These are phyloP conservation scores for Melinaea menophilus DNA, from an alignment of 2,888 invertebrate genomes.

Conservation along the genomic window DNA sequence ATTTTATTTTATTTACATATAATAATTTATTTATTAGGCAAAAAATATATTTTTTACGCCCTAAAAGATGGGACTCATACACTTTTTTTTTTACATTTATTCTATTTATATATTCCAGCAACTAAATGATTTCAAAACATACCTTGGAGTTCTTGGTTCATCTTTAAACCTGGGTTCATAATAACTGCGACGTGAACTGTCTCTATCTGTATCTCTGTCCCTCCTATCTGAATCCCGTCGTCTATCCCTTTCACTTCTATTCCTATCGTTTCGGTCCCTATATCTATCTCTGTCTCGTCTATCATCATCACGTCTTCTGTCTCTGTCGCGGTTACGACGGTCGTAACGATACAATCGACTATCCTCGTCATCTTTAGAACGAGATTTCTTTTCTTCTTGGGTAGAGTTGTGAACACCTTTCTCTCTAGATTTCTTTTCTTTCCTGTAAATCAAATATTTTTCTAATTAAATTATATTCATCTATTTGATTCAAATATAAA, in stretches of 20 bases:
- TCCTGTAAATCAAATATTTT: conserved; percentile 46
- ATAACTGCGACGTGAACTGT: conserved; percentile 69
- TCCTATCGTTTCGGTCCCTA: conserved; percentile 45
- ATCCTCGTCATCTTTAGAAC: conserved; percentile 62
- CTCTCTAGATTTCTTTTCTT: conserved; percentile 77
- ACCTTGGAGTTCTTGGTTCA: conserved; percentile 91
- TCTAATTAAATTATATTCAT: neutral
- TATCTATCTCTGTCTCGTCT: conserved; percentile 40
- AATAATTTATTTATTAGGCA: too few relatives aligned
- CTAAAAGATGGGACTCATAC: too few relatives aligned
- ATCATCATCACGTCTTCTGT: conserved; percentile 35
- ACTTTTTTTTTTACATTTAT: too few relatives aligned
- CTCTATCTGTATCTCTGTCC: conserved; percentile 56
- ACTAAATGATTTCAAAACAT: conserved; percentile 19
- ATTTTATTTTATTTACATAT: too few relatives aligned
- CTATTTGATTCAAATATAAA: too few relatives aligned
- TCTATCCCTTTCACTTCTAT: conserved; percentile 51
- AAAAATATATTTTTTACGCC: too few relatives aligned
- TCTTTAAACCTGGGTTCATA: conserved; percentile 85
- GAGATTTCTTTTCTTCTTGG: conserved; percentile 72
- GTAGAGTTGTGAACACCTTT: conserved; percentile 85
- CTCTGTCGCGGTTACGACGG: conserved; percentile 46
- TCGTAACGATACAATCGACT: conserved; percentile 54
- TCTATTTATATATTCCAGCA: neutral
- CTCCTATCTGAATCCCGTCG: conserved; percentile 43